Evolutionary conservation across 2,888 invertebrate species (phyloP).

Genomic region (Cheilosia pagana): DNA sequence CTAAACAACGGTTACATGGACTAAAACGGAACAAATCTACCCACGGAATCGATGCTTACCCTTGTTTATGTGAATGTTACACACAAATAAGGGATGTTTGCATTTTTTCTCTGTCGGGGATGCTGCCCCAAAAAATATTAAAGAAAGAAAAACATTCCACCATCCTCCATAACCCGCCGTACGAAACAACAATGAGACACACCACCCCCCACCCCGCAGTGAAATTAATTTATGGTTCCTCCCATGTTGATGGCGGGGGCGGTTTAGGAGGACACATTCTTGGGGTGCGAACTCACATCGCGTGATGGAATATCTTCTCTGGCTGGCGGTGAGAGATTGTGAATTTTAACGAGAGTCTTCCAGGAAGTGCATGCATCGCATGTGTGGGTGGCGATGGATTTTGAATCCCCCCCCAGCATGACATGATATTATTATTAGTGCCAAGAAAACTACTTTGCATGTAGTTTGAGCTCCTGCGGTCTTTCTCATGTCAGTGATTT

Average conservation of each 20-base stretch:
- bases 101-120: neutral
- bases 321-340: conserved; percentile 24
- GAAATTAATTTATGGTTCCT: conserved; percentile 41
- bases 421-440: conserved; percentile 57
- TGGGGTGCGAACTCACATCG: conserved; percentile 6
- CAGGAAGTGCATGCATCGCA: neutral
- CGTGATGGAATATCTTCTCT: neutral
- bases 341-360: conserved; percentile 40
- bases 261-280: neutral
- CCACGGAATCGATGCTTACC: conserved; percentile 47
- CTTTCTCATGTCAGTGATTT: neutral
- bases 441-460: conserved; percentile 54
- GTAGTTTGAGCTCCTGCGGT: conserved; percentile 9
- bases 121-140: neutral
- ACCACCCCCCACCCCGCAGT: neutral
- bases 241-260: neutral
- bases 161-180: neutral
- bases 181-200: conserved; percentile 30
- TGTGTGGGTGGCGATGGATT: neutral
- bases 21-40: conserved; percentile 15
- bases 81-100: conserved; percentile 34
- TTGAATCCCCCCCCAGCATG: conserved; percentile 7
- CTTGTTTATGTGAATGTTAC: conserved; percentile 57
- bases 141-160: neutral
- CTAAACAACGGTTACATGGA: conserved; percentile 23